Evolutionary conservation across 1,140 invertebrate genomes (phyloP), one percentile per base, ranked within the genome.

Genomic region (Aplysia californica): DNA sequence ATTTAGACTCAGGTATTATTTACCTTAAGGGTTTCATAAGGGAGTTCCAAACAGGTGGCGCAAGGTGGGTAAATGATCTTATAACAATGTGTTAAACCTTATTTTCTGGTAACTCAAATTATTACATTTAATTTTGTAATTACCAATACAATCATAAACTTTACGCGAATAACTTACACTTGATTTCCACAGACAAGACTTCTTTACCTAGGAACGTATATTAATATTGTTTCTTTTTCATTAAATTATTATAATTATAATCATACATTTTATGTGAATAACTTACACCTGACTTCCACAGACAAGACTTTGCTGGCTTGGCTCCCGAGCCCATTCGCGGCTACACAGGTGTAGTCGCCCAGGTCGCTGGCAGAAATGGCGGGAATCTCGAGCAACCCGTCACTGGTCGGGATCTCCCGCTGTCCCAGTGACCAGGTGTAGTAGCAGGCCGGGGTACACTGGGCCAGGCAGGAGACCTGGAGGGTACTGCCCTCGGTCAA

Each of bases 81-180:
- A n/a, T n/a, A n/a, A n/a, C n/a, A n/a, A n/a, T n/a, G n/a, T n/a
- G n/a, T n/a, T n/a, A n/a, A n/a, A n/a, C n/a, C n/a, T n/a, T n/a
- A n/a, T n/a, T n/a, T n/a, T n/a, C n/a, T n/a, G n/a, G n/a, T n/a
- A n/a, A n/a, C n/a, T n/a, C n/a, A n/a, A n/a, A n/a, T n/a, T n/a
- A n/a, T n/a, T n/a, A n/a, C n/a, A n/a, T n/a, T n/a, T n/a, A n/a
- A n/a, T n/a, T n/a, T n/a, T n/a, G n/a, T n/a, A n/a, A n/a, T n/a
- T n/a, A n/a, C n/a, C n/a, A n/a, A n/a, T n/a, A n/a, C n/a, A n/a
- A n/a, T n/a, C n/a, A n/a, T n/a, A n/a, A n/a, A n/a, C n/a, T n/a
- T n/a, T n/a, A n/a, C n/a, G n/a, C n/a, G n/a, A n/a, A n/a, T n/a
- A 50, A 76, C 75, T 59, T 33, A 76, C 75, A 76, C 36, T 31